phyloP scores from a whole-genome alignment of 2,797 vertebrate genomes.

The Allochrocebus solatus region DNA sequence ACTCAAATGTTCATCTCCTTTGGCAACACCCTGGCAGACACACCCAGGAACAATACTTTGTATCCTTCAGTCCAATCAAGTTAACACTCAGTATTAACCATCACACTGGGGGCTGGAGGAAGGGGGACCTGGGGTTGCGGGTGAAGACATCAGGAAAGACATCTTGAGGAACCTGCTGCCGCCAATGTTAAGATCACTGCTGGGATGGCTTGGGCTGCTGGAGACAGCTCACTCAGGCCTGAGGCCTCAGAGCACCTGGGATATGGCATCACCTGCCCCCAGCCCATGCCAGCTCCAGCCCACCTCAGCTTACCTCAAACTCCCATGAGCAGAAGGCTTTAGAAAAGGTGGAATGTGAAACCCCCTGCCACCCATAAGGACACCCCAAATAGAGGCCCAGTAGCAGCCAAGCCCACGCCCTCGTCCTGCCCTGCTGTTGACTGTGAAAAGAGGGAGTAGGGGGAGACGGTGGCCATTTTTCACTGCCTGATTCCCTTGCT shows the following conservation, averaged over 20 bases:
- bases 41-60: background rate
- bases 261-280: accelerated
- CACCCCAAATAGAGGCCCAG: background rate
- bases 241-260: background rate
- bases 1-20: background rate
- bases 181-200: accelerated
- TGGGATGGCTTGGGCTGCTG: background rate
- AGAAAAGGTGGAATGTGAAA: background rate
- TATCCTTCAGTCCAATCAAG: background rate
- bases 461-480: background rate
- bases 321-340: background rate
- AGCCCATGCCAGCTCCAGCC: background rate
- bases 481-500: background rate
- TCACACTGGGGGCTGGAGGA: background rate
- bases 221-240: background rate
- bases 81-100: background rate
- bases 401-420: accelerated
- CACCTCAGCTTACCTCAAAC: background rate
- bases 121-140: background rate
- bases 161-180: accelerated
- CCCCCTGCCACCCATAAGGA: accelerated
- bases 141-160: background rate
- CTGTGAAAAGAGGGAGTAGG: accelerated
- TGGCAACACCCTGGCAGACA: background rate
- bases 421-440: background rate